A percentile compares a stretch with the other conserved stretches of the same genome.
Evolutionary conservation across 1,140 invertebrate species (phyloP).

Genomic region (Camponotus pennsylvanicus): DNA sequence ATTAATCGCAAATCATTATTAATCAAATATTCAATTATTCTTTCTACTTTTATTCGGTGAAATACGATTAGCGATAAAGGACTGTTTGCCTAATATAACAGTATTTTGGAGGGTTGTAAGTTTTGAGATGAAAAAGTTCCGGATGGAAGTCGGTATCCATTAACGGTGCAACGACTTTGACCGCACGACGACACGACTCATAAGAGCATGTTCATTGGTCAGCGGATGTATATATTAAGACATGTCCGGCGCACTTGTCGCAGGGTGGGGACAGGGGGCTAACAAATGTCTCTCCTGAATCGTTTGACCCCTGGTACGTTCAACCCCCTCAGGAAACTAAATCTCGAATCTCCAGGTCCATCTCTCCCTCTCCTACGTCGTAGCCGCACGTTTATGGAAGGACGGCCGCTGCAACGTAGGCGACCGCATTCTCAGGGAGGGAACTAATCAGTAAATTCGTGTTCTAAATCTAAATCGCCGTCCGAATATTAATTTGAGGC

Average conservation of each 20-base stretch:
- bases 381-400: conserved; percentile 66
- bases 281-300: conserved; percentile 76
- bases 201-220: conserved; percentile 68
- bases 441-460: conserved; percentile 79
- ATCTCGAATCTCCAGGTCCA: conserved; percentile 65
- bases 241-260: conserved; percentile 77
- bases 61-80: not conserved
- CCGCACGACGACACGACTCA: conserved; percentile 51
- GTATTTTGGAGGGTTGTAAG: not conserved
- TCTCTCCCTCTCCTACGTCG: not conserved
- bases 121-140: conserved; percentile 29
- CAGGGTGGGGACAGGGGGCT: conserved; percentile 57
- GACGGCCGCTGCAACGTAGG: conserved; percentile 59
- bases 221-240: conserved; percentile 77
- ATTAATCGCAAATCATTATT: not conserved
- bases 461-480: conserved; percentile 79
- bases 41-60: not conserved
- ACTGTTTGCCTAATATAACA: not conserved
- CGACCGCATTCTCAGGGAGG: conserved; percentile 68
- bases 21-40: not conserved
- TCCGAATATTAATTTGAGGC: conserved; percentile 77
- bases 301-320: conserved; percentile 73
- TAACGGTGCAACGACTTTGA: conserved; percentile 32
- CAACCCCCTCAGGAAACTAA: conserved; percentile 61
- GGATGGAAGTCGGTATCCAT: conserved; percentile 17